Conservation (phyloP, 2,797 vertebrate genomes). For the Acanthornis magna region DNA sequence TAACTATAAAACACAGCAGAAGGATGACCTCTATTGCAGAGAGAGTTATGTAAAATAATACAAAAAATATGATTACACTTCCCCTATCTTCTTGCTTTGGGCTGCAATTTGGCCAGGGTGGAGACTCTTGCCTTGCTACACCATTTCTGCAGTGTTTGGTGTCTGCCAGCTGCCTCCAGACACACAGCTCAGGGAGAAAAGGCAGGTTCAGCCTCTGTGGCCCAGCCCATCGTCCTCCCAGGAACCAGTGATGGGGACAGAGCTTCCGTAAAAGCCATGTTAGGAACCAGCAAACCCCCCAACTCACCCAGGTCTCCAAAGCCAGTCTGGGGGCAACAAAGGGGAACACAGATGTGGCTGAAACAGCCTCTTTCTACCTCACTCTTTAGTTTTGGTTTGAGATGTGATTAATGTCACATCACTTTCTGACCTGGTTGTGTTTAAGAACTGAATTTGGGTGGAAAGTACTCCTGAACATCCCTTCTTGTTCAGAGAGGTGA, state of each 20-base stretch:
- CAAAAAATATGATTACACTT: conserved; percentile 44
- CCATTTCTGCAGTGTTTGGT: neutral
- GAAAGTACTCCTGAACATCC: neutral
- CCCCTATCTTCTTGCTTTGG: neutral
- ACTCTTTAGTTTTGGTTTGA: neutral
- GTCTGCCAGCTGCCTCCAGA: neutral
- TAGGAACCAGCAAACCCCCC: neutral
- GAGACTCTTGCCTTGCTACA: neutral
- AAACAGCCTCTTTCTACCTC: neutral
- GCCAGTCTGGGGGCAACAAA: neutral
- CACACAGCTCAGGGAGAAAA: neutral
- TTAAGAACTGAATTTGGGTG: neutral
- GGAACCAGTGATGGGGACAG: neutral
- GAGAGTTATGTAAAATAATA: conserved; percentile 53
- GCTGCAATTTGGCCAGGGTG: neutral
- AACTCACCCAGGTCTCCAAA: neutral
- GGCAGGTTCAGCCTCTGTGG: neutral
- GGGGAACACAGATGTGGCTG: neutral
- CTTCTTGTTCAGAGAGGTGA: neutral
- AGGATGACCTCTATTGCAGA: conserved; percentile 62
- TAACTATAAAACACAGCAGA: conserved; percentile 79
- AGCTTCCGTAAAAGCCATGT: neutral
- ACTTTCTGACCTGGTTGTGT: neutral
- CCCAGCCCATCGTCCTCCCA: neutral
- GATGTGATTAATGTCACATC: neutral